Conservation (phyloP, 2,888 invertebrate genomes). For the Monopis laevigella region DNA sequence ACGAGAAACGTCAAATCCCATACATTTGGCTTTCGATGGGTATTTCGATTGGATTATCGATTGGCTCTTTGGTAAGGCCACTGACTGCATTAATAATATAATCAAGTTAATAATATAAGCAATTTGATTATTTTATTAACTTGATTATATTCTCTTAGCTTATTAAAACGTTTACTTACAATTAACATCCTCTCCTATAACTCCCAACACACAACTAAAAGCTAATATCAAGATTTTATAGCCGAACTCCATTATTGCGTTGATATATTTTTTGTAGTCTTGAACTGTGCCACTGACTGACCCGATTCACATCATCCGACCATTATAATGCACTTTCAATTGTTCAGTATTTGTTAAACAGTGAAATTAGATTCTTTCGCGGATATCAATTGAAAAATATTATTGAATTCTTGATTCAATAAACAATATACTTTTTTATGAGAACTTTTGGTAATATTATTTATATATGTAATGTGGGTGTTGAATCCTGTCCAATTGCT, state of each 20-base stretch:
- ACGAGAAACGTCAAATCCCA: too few species aligned
- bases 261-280: not conserved
- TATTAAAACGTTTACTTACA: constrained; percentile 55
- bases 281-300: not conserved
- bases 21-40: too few species aligned
- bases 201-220: constrained; percentile 30
- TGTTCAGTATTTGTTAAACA: constrained; percentile 1
- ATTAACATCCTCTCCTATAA: constrained; percentile 47
- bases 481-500: too few species aligned
- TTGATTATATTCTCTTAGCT: too few species aligned
- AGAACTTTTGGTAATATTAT: not conserved
- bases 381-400: constrained; percentile 1
- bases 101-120: too few species aligned
- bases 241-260: constrained; percentile 32
- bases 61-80: too few species aligned
- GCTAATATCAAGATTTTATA: constrained; percentile 26
- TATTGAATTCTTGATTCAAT: not conserved
- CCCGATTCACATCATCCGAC: not conserved
- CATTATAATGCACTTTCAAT: constrained; percentile 1
- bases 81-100: too few species aligned
- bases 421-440: constrained; percentile 6
- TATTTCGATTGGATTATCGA: too few species aligned
- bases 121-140: too few species aligned
- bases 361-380: constrained; percentile 1
- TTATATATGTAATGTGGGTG: too few species aligned